Conservation (phyloP, 2,888 invertebrate genomes). For the Calameuta filiformis region DNA sequence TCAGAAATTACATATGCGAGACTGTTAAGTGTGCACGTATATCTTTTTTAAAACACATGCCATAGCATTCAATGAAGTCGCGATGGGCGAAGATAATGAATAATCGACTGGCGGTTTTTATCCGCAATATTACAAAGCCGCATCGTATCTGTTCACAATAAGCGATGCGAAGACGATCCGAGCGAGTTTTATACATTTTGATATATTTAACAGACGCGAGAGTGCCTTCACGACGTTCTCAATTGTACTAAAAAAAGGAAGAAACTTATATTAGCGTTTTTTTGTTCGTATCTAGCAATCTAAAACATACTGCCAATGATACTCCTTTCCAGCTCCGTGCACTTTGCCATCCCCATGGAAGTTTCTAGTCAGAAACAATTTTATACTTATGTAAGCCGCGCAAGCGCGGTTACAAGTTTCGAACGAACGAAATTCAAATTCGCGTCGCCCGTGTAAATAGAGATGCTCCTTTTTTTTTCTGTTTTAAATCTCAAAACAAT, state of each 20-base stretch:
- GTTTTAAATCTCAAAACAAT: not conserved
- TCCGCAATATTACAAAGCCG: not conserved
- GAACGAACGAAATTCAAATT: not conserved
- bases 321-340: conserved; percentile 59
- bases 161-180: not conserved
- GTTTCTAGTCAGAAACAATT: conserved; percentile 63
- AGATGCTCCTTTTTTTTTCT: not conserved
- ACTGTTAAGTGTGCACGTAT: not conserved
- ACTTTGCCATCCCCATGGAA: conserved; percentile 53
- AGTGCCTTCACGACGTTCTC: conserved; percentile 6
- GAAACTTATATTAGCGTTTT: not conserved
- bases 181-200: conserved; percentile 8
- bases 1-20: not conserved
- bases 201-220: conserved; percentile 6
- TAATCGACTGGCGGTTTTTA: not conserved
- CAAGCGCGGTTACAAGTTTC: not conserved
- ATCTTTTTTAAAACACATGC: not conserved
- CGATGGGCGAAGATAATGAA: not conserved
- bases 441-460: not conserved
- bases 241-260: not conserved
- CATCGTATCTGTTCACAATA: not conserved
- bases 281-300: not conserved
- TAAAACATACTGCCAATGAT: conserved; percentile 51
- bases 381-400: conserved; percentile 1
- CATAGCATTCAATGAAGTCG: not conserved